Base-by-base conservation (phyloP, 2,113 vertebrate genomes). In the Regulus satrapa region DNA sequence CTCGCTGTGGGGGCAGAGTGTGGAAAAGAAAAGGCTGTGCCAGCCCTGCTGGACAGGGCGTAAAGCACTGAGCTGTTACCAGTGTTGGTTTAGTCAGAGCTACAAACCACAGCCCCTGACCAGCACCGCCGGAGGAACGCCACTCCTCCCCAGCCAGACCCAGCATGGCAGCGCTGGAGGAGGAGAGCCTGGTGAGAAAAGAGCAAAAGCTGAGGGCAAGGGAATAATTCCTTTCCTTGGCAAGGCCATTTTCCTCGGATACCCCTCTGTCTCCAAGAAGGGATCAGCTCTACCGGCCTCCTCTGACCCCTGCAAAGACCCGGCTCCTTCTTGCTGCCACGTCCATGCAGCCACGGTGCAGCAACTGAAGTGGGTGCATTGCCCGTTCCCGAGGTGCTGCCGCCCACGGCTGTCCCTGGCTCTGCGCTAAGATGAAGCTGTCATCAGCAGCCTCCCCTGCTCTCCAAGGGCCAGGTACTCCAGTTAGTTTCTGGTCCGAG, bases 1-100 rank as follows among this genome's bases (percentile, higher is more conserved):
- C 64, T 55, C 0, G 0, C 48, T 77, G 29, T 0, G 1, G 40
- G 40, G 64, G 20, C 61, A 74, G 38, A 54, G 43, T 63, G 56
- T 34, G 52, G 68, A 24, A 69, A 73, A 51, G 31, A 62, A 87
- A 75, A 55, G 62, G 25, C 66, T 59, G 71, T 61, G 66, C 52
- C 85, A 82, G 75, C 36, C n/a, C 71, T 67, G 72, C 54, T 62
- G 43, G 55, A 45, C 64, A 26, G 32, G 3, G n/a, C 52, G 14
- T 18, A 4, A 51, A 83, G 49, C 85, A 54, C 43, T 14, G 56
- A 14, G 16, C 8, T 43, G 34, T 87, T 75, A 56, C 36, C 85
- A 72, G 3, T 28, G n/a, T 12, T 31, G 88, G 14, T 59, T 72
- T 54, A 48, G 36, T n/a, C 71, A 68, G n/a, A 83, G 29, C 49